phyloP scores from a whole-genome alignment of 2,797 vertebrate genomes.

The Halcyon badia region DNA sequence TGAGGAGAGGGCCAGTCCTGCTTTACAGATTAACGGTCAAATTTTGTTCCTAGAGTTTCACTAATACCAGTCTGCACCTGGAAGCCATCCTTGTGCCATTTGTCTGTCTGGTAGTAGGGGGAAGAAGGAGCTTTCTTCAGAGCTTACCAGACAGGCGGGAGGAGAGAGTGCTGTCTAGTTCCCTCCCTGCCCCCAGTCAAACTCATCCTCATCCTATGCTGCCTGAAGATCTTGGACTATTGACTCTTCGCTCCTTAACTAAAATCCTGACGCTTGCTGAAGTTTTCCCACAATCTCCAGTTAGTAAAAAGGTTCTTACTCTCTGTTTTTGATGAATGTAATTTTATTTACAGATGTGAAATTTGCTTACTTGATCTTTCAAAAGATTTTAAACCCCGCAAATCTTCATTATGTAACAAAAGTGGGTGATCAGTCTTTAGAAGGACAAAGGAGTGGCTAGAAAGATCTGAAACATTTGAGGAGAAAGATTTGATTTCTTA shows the following conservation, averaged over 20 bases:
- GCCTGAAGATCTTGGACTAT: rapidly evolving
- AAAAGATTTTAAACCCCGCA: neutral
- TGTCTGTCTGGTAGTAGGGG: neutral
- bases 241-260: neutral
- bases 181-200: neutral
- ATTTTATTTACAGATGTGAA: neutral
- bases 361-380: neutral
- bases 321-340: neutral
- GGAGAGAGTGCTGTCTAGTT: neutral
- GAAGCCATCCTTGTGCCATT: neutral
- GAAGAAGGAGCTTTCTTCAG: neutral
- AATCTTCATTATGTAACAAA: neutral
- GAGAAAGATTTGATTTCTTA: neutral
- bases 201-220: neutral
- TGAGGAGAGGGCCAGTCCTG: neutral
- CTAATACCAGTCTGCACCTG: neutral
- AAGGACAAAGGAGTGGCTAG: neutral
- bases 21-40: neutral
- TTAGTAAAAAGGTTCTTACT: neutral
- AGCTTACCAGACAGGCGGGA: neutral
- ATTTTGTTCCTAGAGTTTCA: neutral
- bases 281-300: neutral
- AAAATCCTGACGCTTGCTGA: neutral
- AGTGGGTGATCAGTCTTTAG: neutral
- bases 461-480: neutral